A percentile compares a stretch with the other conserved stretches of the same genome.
phyloP scores from a whole-genome alignment of 1,140 invertebrate species.

The Carposina sasakii region DNA sequence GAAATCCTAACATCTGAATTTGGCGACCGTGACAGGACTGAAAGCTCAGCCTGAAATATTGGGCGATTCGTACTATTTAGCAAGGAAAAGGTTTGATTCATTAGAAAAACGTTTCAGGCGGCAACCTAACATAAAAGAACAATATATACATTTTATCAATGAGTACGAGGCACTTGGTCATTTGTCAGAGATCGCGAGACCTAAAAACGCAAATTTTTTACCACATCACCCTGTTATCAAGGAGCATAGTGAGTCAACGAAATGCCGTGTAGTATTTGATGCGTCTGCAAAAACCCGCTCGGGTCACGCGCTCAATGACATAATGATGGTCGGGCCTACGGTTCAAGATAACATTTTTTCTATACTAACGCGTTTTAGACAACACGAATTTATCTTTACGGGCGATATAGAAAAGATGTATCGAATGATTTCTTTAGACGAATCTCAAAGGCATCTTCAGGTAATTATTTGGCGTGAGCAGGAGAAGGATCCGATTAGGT shows the following conservation, averaged over 20 bases:
- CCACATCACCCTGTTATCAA: background rate
- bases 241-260: background rate
- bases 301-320: background rate
- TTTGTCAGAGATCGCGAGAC: background rate
- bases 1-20: too few species aligned
- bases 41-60: background rate
- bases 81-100: background rate
- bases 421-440: background rate
- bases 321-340: background rate
- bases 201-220: constrained; percentile 5
- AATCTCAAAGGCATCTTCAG: background rate
- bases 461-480: background rate
- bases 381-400: background rate
- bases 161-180: background rate
- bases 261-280: background rate
- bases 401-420: background rate
- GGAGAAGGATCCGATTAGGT: background rate
- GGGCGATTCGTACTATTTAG: background rate
- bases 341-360: background rate
- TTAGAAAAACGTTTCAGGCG: background rate
- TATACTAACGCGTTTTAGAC: background rate
- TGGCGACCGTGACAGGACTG: too few species aligned
- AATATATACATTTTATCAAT: background rate
- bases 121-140: background rate
- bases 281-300: background rate